phyloP scores from a whole-genome alignment of 53 echinoderm and acorn worm species.

The Mesocentrotus franciscanus region DNA sequence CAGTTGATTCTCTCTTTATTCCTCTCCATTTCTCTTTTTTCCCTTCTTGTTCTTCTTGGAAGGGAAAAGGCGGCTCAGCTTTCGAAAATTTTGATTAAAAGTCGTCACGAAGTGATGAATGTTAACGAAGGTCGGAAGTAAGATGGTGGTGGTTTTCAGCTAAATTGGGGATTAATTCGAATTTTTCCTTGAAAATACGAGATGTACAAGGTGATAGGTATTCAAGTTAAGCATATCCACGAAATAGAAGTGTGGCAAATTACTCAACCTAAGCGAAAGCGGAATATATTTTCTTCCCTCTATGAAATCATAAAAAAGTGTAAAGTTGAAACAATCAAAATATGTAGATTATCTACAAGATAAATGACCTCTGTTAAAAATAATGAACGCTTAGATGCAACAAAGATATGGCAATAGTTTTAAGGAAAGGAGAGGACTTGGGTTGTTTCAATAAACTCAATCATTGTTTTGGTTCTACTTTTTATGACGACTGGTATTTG shows the following conservation, averaged over 20 bases:
- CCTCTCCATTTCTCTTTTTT: neutral
- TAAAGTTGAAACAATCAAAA: neutral
- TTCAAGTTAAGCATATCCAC: neutral
- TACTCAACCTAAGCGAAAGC: neutral
- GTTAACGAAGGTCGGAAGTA: conserved; percentile 4
- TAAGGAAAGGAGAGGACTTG: neutral
- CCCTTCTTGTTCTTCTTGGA: neutral
- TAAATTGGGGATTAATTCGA: neutral
- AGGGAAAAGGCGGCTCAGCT: neutral
- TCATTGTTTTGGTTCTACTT: neutral
- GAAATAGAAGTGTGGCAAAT: neutral
- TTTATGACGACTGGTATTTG: neutral
- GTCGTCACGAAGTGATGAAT: neutral
- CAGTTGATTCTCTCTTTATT: neutral
- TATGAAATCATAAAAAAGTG: neutral
- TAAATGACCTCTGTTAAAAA: neutral
- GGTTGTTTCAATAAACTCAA: neutral
- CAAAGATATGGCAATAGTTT: neutral
- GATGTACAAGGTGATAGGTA: neutral
- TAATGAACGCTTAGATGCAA: neutral
- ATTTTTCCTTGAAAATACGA: neutral
- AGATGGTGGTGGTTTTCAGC: neutral
- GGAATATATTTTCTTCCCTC: neutral
- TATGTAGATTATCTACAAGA: neutral
- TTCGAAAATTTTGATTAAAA: conserved; percentile 45